phyloP scores from a whole-genome alignment of 1,140 invertebrate genomes.

The Trichogramma pretiosum region DNA sequence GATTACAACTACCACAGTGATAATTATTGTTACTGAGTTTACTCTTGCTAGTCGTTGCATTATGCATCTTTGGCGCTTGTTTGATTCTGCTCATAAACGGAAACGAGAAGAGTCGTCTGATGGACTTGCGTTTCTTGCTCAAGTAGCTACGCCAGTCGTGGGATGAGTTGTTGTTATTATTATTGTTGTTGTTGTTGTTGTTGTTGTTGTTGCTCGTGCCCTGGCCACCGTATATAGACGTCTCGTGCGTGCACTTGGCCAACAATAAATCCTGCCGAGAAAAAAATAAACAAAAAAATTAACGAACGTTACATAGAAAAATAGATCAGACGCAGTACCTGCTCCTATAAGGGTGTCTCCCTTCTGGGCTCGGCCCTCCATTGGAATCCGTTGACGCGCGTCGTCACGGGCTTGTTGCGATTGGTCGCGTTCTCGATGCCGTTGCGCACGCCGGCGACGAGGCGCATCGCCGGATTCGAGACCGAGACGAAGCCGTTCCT shows the following conservation, averaged over 20 bases:
- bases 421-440: slow-evolving; percentile 54
- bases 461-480: slow-evolving; percentile 74
- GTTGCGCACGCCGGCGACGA: slow-evolving; percentile 60
- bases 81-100: slow-evolving; percentile 47
- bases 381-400: slow-evolving; percentile 44
- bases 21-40: no score
- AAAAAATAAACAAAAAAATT: background rate
- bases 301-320: background rate
- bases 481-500: slow-evolving; percentile 84
- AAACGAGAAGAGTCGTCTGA: slow-evolving; percentile 42
- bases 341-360: slow-evolving; percentile 43
- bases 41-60: slow-evolving; percentile 18
- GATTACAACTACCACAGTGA: no score
- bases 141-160: slow-evolving; percentile 26
- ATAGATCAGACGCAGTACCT: slow-evolving; percentile 4
- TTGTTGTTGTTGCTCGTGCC: no score
- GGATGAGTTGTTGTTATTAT: background rate
- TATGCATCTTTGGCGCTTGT: slow-evolving; percentile 42
- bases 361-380: slow-evolving; percentile 44
- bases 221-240: slow-evolving; percentile 2
- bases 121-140: slow-evolving; percentile 43
- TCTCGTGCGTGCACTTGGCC: slow-evolving; percentile 13
- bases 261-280: slow-evolving; percentile 16
- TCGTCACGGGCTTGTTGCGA: slow-evolving; percentile 43
- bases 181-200: no score